A percentile compares a stretch with the other conserved stretches of the same genome.
These are phyloP conservation scores for Oxytorus armatus DNA, from an alignment of 2,888 invertebrate species.

Conservation along the genomic window DNA sequence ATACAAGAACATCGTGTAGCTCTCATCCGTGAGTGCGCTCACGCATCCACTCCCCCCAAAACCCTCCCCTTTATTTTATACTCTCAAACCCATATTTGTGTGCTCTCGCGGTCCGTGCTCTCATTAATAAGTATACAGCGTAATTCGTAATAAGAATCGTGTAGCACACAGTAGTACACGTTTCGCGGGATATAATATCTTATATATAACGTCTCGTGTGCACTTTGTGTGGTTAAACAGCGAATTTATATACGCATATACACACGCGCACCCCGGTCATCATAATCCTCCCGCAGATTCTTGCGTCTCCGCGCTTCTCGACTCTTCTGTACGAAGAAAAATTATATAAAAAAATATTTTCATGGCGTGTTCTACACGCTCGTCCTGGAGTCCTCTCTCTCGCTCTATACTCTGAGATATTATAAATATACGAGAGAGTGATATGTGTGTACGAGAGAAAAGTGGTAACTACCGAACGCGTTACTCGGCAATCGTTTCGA, in stretches of 20 bases:
- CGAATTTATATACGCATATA: not conserved
- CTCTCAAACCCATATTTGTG: constrained; percentile 60
- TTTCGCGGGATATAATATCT: constrained; percentile 23
- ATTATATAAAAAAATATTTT: constrained; percentile 1
- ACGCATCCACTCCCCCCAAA: constrained; percentile 60
- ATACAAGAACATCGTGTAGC: constrained; percentile 36
- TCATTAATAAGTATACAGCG: constrained; percentile 61
- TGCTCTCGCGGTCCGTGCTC: constrained; percentile 52
- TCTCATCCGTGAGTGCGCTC: constrained; percentile 41
- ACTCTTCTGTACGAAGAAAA: not conserved
- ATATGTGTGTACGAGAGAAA: constrained; percentile 39
- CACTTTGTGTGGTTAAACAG: constrained; percentile 12
- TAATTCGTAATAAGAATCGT: constrained; percentile 59
- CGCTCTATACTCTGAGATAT: no score
- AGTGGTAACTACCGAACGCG: constrained; percentile 36
- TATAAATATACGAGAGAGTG: constrained; percentile 5
- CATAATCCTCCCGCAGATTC: constrained; percentile 59
- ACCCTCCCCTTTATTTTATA: constrained; percentile 49
- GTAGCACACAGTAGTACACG: constrained; percentile 29
- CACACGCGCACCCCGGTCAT: constrained; percentile 25
- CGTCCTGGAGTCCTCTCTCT: not conserved
- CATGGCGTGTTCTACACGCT: constrained; percentile 3
- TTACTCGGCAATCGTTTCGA: constrained; percentile 24
- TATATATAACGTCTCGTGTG: not conserved
- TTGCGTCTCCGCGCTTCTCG: not conserved